Evolutionary conservation across 2,113 vertebrate species (phyloP).

Genomic region (Synodontis membranacea): DNA sequence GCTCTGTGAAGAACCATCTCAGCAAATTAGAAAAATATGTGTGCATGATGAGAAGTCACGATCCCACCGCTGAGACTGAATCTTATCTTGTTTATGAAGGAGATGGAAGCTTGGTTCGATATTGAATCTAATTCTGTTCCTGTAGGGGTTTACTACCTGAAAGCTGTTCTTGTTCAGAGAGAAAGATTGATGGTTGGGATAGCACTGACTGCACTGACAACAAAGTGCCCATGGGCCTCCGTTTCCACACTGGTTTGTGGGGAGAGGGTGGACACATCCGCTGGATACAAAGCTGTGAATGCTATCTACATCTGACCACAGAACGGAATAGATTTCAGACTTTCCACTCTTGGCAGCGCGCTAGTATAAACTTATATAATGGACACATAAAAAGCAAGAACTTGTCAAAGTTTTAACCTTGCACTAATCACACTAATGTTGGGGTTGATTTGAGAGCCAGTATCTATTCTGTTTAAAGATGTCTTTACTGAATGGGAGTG

Average conservation of each 20-base stretch:
- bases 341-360: slow-evolving; percentile 9
- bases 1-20: slow-evolving; percentile 51
- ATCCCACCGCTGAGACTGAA: slow-evolving; percentile 58
- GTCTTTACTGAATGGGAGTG: neutral
- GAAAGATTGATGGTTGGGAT: slow-evolving; percentile 63
- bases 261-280: slow-evolving; percentile 53
- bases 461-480: neutral
- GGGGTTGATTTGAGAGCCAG: neutral
- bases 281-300: slow-evolving; percentile 62
- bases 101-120: slow-evolving; percentile 51
- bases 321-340: slow-evolving; percentile 49
- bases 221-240: slow-evolving; percentile 55
- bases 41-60: slow-evolving; percentile 42
- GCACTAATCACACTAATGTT: neutral
- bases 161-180: slow-evolving; percentile 63
- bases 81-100: slow-evolving; percentile 57
- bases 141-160: slow-evolving; percentile 56
- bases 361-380: neutral
- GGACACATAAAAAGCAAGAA: neutral
- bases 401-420: too few relatives aligned
- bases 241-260: slow-evolving; percentile 50
- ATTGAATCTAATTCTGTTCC: slow-evolving; percentile 49
- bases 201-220: slow-evolving; percentile 63
- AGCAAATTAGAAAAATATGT: slow-evolving; percentile 63
- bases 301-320: slow-evolving; percentile 62